Percentiles rank a stretch among this genome's conserved stretches.
These are phyloP conservation scores for Naja naja DNA, from an alignment of 2,113 vertebrate species.

Conservation along the genomic window DNA sequence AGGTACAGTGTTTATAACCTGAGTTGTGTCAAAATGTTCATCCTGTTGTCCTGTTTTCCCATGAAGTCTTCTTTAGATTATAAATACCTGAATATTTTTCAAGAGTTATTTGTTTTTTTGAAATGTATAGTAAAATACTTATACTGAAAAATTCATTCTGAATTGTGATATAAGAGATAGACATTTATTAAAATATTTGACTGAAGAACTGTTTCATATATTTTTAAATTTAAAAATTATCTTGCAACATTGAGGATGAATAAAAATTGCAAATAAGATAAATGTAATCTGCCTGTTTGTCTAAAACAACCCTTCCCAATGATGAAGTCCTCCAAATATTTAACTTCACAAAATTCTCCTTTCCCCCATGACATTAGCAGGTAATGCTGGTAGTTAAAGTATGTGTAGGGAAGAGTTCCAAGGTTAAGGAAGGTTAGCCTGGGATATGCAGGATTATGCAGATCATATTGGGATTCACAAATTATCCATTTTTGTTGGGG, in stretches of 20 bases:
- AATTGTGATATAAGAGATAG: not conserved
- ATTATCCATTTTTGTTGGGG: not conserved
- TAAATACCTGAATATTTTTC: not conserved
- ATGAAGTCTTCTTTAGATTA: not conserved
- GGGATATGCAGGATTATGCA: not conserved
- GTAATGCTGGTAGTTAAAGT: not conserved
- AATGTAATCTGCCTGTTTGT: not conserved
- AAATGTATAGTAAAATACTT: not conserved
- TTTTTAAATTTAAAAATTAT: not conserved
- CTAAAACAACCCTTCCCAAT: not conserved
- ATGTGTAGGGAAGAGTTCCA: not conserved
- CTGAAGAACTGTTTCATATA: not conserved
- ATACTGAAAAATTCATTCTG: not conserved
- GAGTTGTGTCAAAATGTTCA: not conserved
- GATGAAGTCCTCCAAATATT: not conserved
- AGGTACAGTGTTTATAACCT: not conserved
- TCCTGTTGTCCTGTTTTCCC: not conserved
- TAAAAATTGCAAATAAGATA: not conserved
- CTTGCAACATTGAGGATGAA: not conserved
- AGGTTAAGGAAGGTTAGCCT: not conserved
- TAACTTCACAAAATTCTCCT: not conserved
- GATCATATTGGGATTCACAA: not conserved
- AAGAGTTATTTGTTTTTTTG: not conserved
- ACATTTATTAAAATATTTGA: not conserved
- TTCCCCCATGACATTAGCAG: not conserved